phyloP scores from a whole-genome alignment of 2,797 vertebrate genomes.

The Propithecus perrieri region DNA sequence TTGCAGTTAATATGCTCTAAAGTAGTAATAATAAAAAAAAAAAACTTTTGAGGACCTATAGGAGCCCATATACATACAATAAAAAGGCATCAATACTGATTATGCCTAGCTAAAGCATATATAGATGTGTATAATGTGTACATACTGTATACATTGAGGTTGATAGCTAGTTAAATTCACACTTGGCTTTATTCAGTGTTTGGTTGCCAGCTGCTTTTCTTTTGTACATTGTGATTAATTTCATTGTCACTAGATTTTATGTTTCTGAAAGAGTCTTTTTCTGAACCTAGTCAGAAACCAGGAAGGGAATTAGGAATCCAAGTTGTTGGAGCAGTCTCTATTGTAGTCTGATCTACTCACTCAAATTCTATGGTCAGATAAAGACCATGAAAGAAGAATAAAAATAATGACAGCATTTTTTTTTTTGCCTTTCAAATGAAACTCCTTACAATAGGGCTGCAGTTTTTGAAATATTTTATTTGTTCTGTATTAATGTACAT shows the following conservation, averaged over 20 bases:
- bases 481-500: constrained; percentile 73
- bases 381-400: constrained; percentile 68
- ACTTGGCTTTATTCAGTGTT: constrained; percentile 83
- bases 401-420: constrained; percentile 62
- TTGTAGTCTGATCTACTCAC: constrained; percentile 76
- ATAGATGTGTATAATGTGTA: constrained; percentile 57
- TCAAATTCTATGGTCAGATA: constrained; percentile 77
- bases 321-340: constrained; percentile 66
- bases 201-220: constrained; percentile 83
- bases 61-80: constrained; percentile 72
- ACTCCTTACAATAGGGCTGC: constrained; percentile 18
- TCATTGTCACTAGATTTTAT: constrained; percentile 85
- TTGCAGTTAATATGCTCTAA: background rate
- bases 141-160: constrained; percentile 77
- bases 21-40: constrained; percentile 71
- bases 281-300: constrained; percentile 76
- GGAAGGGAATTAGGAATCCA: constrained; percentile 76
- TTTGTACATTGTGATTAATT: constrained; percentile 85
- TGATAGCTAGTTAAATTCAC: constrained; percentile 81
- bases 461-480: constrained; percentile 70
- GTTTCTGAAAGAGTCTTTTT: constrained; percentile 83
- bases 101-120: constrained; percentile 55
- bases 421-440: constrained; percentile 79
- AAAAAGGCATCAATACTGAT: constrained; percentile 80
- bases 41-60: constrained; percentile 75